Base-by-base conservation (phyloP, 2,113 vertebrate genomes). In the Gasterosteus nipponicus region DNA sequence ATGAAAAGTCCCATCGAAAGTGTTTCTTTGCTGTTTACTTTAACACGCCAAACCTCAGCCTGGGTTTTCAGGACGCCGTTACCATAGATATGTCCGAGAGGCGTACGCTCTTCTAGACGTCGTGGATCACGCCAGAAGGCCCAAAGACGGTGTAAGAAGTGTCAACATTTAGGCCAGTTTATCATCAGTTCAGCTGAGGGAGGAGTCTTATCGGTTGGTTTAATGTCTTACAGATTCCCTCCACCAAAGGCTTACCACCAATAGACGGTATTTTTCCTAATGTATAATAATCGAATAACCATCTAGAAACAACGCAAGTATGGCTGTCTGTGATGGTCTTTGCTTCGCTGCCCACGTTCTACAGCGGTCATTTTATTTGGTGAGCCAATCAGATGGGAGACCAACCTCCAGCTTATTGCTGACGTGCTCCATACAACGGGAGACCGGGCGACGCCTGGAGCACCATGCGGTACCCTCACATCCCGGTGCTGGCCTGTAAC, bases 381-480 rank as follows among this genome's bases (percentile, higher is more conserved):
- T 0, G 98, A 99, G 92, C 98, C 98, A 4, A 92, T 99, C 87
- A 95, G 97, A 86, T 99, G 98, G 98, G 98, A 99, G 92, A 98
- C 98, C 1, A 98, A 93, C 90, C 93, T 99, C 68, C 97, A 98
- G 63, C 93, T 99, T 46, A 96, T 99, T 65, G 80, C 92, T 11
- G 98, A 99, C 6, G 92, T 99, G 0, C 96, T 99, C 4, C 86
- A 98, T 79, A 97, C 96, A 74, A 95, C 0, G 98, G 98, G 60
- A 94, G 91, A 68, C 96, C 94, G 7, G 95, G 92, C 47, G 89
- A 87, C 4, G 42, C 88, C 49, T 90, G 94, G 82, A 89, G 66
- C 0, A 82, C 87, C 0, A 80, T 66, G 0, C 95, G 93, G 1
- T 96, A 97, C 69, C 97, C 98, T 53, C 98, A 99, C 51, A 95